Evolutionary conservation across 2,888 invertebrate species (phyloP), one percentile per base, ranked within the genome.

Genomic region (Drosophila setosimentum): DNA sequence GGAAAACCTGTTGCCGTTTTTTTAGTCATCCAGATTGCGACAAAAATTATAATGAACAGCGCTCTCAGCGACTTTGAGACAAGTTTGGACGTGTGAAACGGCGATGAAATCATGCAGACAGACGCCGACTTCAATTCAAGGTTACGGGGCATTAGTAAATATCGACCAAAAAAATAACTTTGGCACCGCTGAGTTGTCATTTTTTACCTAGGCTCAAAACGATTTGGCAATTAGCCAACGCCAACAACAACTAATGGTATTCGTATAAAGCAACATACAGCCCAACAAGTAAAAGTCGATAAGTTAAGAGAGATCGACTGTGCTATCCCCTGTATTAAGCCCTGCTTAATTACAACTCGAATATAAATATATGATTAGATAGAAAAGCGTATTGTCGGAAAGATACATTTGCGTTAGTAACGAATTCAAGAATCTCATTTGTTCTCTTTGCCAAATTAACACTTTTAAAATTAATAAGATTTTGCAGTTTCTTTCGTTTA

Each of bases 11-110:
- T 89, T 84, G 73, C 42, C 69, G 67, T 49, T 49, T 63, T 58
- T 63, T 84, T 71, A 81, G 85, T 85, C 89, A 89, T 87, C 84
- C 69, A 69, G 53, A 62, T 82, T 76, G 89, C 73, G 84, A 77
- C 82, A 65, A 87, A 84, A 84, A 87, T 84, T 76, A 73, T 89
- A 87, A 84, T 84, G 85, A 81, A 84, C 81, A 51, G 48, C n/a
- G 24, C 33, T 6, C 35, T 37, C 45, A 37, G 49, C 55, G 49
- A 71, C 55, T 64, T 60, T 76, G 54, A 64, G 85, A 73, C 82
- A 71, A 73, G 70, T 78, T 87, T 60, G 40, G 48, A 76, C 42
- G 57, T 81, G 73, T 68, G 73, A 77, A 77, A 65, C 68, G 32
- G 32, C 85, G 85, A 85, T 85, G 85, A 85, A 89, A 89, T 85